Conservation (phyloP, 2,888 invertebrate species). For the Drosophila seclusa region DNA sequence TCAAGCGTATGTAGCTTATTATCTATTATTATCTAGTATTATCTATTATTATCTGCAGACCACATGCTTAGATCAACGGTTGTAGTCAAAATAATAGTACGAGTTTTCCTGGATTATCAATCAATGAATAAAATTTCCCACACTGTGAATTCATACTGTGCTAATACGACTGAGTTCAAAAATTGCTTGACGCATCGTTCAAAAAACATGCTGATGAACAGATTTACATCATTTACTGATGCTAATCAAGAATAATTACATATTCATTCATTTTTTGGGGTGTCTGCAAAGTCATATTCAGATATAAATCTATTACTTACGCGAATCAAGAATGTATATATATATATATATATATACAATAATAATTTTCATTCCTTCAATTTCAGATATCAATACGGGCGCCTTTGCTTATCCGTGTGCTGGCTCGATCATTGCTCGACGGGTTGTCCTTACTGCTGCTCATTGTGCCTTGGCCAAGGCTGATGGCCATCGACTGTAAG, state of each 20-base stretch:
- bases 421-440: constrained; percentile 89
- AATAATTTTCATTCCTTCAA: not conserved
- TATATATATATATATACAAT: not conserved
- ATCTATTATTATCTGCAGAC: not conserved
- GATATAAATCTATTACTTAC: no score
- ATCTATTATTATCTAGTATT: not conserved
- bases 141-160: not conserved
- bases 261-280: not conserved
- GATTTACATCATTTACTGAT: not conserved
- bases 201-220: not conserved
- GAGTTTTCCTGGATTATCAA: not conserved
- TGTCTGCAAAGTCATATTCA: not conserved
- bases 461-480: constrained; percentile 92
- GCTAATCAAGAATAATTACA: not conserved
- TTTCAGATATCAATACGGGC: constrained; percentile 88
- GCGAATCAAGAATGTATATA: not conserved
- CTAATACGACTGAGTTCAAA: not conserved
- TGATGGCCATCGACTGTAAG: constrained; percentile 91
- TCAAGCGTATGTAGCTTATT: constrained; percentile 87
- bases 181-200: not conserved
- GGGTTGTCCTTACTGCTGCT: constrained; percentile 90
- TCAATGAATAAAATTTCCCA: not conserved
- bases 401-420: constrained; percentile 91
- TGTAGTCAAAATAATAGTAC: not conserved
- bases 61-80: not conserved